Evolutionary conservation across 2,888 invertebrate species (phyloP), one percentile per base, ranked within the genome.

Genomic region (Megaustenia siamemsis): DNA sequence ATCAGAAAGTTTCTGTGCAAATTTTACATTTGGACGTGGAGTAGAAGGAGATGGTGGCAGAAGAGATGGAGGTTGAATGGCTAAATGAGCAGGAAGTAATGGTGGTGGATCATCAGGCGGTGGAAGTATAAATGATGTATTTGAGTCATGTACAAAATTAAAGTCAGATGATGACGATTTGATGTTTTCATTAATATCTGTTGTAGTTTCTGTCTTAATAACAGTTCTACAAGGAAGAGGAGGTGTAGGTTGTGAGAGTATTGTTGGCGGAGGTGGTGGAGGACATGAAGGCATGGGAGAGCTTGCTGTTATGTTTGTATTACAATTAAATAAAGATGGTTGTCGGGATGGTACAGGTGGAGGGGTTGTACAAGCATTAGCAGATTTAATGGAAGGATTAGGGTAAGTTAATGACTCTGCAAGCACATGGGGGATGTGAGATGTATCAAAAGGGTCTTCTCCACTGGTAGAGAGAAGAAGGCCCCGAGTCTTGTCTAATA

Each of bases 31-130:
- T 56, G 73, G 77, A 38, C 75, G 68, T 43, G 88, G 90, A 15
- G 90, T 90, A n/a, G 89, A 87, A 38, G 69, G 69, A 38, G 88
- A 87, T 18, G 90, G 88, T 8, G 89, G 86, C 63, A 83, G 76
- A 49, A 78, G 68, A 32, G 83, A 69, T 28, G 79, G 28, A 28
- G 76, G 21, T 28, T 73, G 21, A 38, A 80, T n/a, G 38, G 32
- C 76, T 63, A 86, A 53, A 40, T 84, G 78, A n/a, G 76, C 18
- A 45, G 88, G 91, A 21, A 90, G 86, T 28, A 90, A 90, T 24
- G 90, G 90, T 38, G 91, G 91, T 40, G 91, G 90, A 40, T 89
- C 90, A 60, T 89, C 88, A 38, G 90, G 86, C 35, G 79, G 78
- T 8, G 84, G 84, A 79, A 71, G 84, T 60, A 71, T 28, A 63